Conservation (phyloP, 2,888 invertebrate genomes). For the Chrysopilus asiliformis region DNA sequence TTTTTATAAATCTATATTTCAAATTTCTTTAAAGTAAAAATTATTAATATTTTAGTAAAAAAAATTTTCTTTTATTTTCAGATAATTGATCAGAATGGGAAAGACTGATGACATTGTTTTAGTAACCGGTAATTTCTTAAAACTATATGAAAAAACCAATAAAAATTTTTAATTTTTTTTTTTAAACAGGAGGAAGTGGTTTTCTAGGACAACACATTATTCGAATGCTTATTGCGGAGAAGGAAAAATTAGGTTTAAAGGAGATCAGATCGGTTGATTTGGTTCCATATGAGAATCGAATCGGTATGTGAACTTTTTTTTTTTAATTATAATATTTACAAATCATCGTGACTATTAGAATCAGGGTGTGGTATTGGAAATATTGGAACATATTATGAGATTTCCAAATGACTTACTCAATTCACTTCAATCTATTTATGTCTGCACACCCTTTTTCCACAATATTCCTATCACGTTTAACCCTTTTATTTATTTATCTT, state of each 20-base stretch:
- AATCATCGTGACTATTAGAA: background rate
- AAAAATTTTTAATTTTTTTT: too few species aligned
- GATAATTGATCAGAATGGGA: too few species aligned
- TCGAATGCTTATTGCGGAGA: constrained; percentile 38
- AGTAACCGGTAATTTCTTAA: constrained; percentile 19
- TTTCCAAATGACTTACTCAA: too few species aligned
- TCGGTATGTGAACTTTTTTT: constrained; percentile 28
- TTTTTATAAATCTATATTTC: too few species aligned
- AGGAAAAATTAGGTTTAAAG: constrained; percentile 35
- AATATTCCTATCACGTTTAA: too few species aligned
- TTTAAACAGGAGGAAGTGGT: constrained; percentile 44
- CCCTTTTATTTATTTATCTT: too few species aligned
- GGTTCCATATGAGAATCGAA: constrained; percentile 37
- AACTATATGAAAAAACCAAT: too few species aligned
- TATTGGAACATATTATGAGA: background rate
- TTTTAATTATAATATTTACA: constrained; percentile 1
- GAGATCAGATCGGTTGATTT: constrained; percentile 48
- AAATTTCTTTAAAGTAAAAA: too few species aligned
- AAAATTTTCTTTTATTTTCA: too few species aligned
- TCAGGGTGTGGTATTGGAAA: background rate
- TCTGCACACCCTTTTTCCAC: too few species aligned
- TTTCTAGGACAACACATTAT: constrained; percentile 51
- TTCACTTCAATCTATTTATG: too few species aligned
- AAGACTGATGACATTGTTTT: constrained; percentile 26
- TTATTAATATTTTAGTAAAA: too few species aligned